Evolutionary conservation across 2,888 invertebrate genomes (phyloP), one percentile per base, ranked within the genome.

Genomic region (Hoplodrina ambigua): DNA sequence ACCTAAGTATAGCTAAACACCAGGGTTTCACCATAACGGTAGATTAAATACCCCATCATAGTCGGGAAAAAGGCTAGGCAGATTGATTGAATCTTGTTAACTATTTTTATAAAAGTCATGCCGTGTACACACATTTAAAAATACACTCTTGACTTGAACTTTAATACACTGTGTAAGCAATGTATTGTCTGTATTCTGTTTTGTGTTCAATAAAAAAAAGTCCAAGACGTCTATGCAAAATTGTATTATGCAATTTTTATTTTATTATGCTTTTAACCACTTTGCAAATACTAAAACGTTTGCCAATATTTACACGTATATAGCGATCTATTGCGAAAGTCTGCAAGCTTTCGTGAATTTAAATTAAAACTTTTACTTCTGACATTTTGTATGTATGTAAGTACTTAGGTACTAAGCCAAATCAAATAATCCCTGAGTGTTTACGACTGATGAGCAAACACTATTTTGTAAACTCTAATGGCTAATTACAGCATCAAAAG

Each of bases 401-500:
- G 6, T 17, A 30, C 20, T 4, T 57, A 13, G 53, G 20, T 67
- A 60, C 57, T 63, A 54, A 69, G 54, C 60, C 59, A 69, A 66
- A 78, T 76, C 53, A 72, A 69, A 71, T 67, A 68, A 30, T 25
- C 13, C 2, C 52, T 52, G 52, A 74, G 61, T 72, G 56, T 70
- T 75, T 60, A 68, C 69, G 69, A 61, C 44, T 11, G 74, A 69
- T 76, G 71, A 73, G 8, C 33, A 8, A 41, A 37, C 37, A 37
- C 8, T 10, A 41, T 41, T 84, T 86, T 80, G 84, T 81, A 66
- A 80, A 86, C 64, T 63, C 46, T 70, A 53, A 46, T 46, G 56
- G 69, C 55, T 85, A 85, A 87, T 87, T 85, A 83, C 58, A 65
- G 69, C 78, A 82, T 85, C 74, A 77, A 71, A 83, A 78, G 83